A percentile compares a stretch with the other conserved stretches of the same genome.
Evolutionary conservation across 2,113 vertebrate species (phyloP).

Genomic region (Anser brachyrhynchus): DNA sequence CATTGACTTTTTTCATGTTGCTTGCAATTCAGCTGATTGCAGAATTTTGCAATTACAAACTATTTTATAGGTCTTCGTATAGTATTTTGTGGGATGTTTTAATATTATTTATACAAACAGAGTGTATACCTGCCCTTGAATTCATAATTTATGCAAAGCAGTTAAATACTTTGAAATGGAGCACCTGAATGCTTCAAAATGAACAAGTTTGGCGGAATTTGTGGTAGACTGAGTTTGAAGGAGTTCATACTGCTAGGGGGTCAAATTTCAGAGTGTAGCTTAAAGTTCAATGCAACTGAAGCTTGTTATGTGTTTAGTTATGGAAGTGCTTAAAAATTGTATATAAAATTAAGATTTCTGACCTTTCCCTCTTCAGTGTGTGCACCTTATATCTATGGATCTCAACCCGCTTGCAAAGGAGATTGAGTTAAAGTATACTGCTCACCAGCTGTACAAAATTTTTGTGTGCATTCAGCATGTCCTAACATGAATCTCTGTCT

Average conservation of each 20-base stretch:
- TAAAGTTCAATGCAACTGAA: neutral
- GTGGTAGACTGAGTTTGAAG: neutral
- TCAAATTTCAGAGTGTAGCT: neutral
- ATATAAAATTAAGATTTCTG: neutral
- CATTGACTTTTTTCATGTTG: neutral
- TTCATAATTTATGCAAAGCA: neutral
- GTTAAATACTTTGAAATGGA: neutral
- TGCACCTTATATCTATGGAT: neutral
- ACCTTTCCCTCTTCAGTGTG: neutral
- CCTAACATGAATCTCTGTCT: neutral
- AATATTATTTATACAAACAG: neutral
- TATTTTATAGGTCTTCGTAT: neutral
- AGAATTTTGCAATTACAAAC: conserved; percentile 1
- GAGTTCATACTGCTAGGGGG: neutral
- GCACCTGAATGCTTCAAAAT: neutral
- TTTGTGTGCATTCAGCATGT: accelerated
- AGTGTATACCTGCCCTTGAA: neutral
- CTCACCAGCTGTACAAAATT: neutral
- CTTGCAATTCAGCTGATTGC: neutral
- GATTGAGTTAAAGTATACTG: neutral
- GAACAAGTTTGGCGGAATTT: neutral
- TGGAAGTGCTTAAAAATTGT: neutral
- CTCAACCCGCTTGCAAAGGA: neutral
- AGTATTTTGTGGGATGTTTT: neutral
- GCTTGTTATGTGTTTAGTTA: neutral